A percentile compares a stretch with the other conserved stretches of the same genome.
These are phyloP conservation scores for Prochilodus magdalenae DNA, from an alignment of 2,113 vertebrate species.

Conservation along the genomic window DNA sequence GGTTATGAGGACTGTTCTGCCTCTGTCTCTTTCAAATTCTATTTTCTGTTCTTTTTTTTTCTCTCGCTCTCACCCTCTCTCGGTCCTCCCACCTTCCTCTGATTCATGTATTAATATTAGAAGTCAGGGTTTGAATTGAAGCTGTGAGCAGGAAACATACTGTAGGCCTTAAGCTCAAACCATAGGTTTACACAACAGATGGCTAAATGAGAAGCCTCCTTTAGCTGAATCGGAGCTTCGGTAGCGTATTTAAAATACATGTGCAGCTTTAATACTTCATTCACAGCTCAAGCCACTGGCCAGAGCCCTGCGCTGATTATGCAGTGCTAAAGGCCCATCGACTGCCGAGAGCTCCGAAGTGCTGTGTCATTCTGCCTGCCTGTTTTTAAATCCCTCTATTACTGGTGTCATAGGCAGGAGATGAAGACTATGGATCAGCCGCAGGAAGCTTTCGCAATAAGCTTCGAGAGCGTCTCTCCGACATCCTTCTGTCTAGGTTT, in stretches of 20 bases:
- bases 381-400: slow-evolving; percentile 33
- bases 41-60: neutral
- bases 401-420: slow-evolving; percentile 26
- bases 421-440: slow-evolving; percentile 9
- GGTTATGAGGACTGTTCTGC: slow-evolving; percentile 1
- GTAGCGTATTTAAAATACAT: slow-evolving; percentile 23
- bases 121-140: slow-evolving; percentile 11
- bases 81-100: neutral
- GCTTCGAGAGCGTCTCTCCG: slow-evolving; percentile 7
- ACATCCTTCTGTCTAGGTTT: slow-evolving; percentile 13
- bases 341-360: neutral
- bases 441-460: neutral
- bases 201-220: neutral
- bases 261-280: slow-evolving; percentile 18
- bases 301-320: slow-evolving; percentile 4
- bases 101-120: slow-evolving; percentile 14
- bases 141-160: slow-evolving; percentile 4
- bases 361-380: slow-evolving; percentile 44
- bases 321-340: neutral
- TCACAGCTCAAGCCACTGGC: slow-evolving; percentile 5
- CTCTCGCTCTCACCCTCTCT: slow-evolving; percentile 13
- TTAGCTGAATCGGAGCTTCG: slow-evolving; percentile 14
- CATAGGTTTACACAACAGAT: slow-evolving; percentile 10
- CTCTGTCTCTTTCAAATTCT: neutral
- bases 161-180: neutral